Base-by-base conservation (phyloP, 2,113 vertebrate species). In the Galbula dea region DNA sequence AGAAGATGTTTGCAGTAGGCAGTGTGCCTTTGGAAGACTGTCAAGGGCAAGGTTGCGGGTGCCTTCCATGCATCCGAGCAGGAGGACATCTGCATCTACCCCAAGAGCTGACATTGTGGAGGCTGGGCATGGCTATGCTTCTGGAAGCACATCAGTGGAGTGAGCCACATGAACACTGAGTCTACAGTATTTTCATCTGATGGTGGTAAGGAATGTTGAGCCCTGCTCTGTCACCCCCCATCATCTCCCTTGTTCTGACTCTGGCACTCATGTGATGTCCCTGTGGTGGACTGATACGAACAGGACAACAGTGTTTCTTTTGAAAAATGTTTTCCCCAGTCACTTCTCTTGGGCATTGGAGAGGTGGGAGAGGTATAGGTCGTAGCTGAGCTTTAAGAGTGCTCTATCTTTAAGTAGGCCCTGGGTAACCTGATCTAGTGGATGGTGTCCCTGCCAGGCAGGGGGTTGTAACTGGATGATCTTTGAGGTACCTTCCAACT, bases 21-120 rank as follows among this genome's bases (percentile, higher is more conserved):
- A 45, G 30, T 1, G 41, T 48, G 45, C 81, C 78, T 78, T 49
- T 85, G 71, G 20, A 62, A 43, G 62, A 58, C 22, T 0, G 0
- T 48, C 61, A 59, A 52, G 87, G 91, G 54, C 54, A 27, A 23
- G 36, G 74, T 76, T 88, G 80, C 1, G 3, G 58, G 32, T 77
- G 75, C 46, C 45, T 17, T 69, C 15, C 1, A 2, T 3, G 3
- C 57, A 26, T 32, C 41, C 34, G 73, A 52, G 43, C 65, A 34
- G 76, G 54, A 36, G 63, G 43, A 72, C 30, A 2, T 32, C 41
- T 29, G 48, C 1, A 4, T 21, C 18, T 52, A 45, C 4, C 27
- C 18, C 0, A 0, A 29, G 19, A 71, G 58, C 68, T 3, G 5
- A 0, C 0, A 1, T 7, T 37, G 3, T 1, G 1, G 17, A 17